A percentile compares a stretch with the other conserved stretches of the same genome.
Conservation (phyloP, 1,140 invertebrate species). For the Planococcus citri region DNA sequence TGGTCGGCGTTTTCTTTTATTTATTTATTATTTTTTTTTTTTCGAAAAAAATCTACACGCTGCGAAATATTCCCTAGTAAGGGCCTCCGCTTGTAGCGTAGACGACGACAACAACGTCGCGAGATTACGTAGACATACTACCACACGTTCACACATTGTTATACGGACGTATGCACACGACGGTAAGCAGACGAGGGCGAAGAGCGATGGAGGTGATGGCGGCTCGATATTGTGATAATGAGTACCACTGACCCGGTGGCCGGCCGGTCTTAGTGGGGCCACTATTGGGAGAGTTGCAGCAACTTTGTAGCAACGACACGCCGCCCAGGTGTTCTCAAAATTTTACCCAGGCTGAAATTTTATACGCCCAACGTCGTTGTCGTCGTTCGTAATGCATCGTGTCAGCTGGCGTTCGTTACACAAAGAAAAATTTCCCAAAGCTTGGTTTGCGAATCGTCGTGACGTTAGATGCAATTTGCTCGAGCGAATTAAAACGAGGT, state of each 20-base stretch:
- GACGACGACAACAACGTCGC: slow-evolving; percentile 14
- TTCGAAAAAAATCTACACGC: too few relatives aligned
- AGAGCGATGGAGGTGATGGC: slow-evolving; percentile 13
- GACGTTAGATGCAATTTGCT: too few relatives aligned
- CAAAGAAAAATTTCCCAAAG: too few relatives aligned
- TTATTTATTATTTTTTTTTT: too few relatives aligned
- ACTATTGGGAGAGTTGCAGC: slow-evolving; percentile 13
- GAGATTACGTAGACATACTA: slow-evolving; percentile 3
- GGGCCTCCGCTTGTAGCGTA: background rate
- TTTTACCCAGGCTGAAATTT: background rate
- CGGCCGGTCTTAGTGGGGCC: slow-evolving; percentile 12
- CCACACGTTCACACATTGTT: background rate
- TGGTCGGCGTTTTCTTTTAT: too few relatives aligned
- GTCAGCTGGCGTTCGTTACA: too few relatives aligned
- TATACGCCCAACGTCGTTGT: too few relatives aligned
- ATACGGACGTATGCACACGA: background rate
- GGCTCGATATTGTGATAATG: slow-evolving; percentile 18
- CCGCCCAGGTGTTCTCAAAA: slow-evolving; percentile 12
- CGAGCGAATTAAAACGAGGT: too few relatives aligned
- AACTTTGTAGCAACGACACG: slow-evolving; percentile 19
- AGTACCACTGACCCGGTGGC: slow-evolving; percentile 19
- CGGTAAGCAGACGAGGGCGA: background rate
- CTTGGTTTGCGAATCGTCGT: too few relatives aligned
- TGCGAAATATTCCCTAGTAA: slow-evolving; percentile 25
- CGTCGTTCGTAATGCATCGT: too few relatives aligned